phyloP scores from a whole-genome alignment of 2,113 vertebrate species.

The Colossoma macropomum region DNA sequence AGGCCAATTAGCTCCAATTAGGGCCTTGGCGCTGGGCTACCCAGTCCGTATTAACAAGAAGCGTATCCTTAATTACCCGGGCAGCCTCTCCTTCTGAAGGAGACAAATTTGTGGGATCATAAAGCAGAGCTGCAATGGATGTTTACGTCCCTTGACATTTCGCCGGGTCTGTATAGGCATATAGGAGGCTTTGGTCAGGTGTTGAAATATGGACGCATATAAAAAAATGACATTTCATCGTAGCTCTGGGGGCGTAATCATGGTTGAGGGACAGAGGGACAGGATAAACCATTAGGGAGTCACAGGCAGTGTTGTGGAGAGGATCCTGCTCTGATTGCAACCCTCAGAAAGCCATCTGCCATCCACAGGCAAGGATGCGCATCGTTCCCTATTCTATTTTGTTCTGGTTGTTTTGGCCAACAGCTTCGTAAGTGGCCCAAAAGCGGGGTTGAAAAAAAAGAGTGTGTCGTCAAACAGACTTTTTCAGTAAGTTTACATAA shows the following conservation, averaged over 20 bases:
- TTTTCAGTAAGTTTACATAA: constrained; percentile 31
- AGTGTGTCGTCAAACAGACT: constrained; percentile 7
- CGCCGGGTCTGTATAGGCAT: constrained; percentile 45
- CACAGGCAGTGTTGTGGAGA: constrained; percentile 22
- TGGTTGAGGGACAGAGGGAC: constrained; percentile 65
- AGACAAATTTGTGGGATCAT: constrained; percentile 50
- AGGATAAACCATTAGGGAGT: constrained; percentile 33
- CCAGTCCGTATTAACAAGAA: constrained; percentile 69
- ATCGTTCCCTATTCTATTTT: constrained; percentile 2
- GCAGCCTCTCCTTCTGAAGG: constrained; percentile 53
- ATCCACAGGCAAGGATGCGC: constrained; percentile 25
- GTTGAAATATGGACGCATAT: constrained; percentile 75
- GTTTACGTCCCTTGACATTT: constrained; percentile 66
- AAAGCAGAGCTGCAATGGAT: constrained; percentile 53
- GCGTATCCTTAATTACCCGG: constrained; percentile 74
- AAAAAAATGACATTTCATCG: constrained; percentile 79
- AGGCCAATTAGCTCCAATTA: constrained; percentile 81
- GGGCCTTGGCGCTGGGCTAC: constrained; percentile 62
- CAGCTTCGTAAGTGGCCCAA: neutral
- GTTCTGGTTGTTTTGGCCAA: constrained; percentile 13
- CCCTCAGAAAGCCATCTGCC: constrained; percentile 35
- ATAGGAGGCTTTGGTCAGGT: constrained; percentile 51
- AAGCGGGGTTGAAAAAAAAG: neutral
- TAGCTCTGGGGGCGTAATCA: constrained; percentile 72
- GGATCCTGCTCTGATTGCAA: constrained; percentile 44